Conservation (phyloP, 2,888 invertebrate genomes). For the Mechanitis messenoides region DNA sequence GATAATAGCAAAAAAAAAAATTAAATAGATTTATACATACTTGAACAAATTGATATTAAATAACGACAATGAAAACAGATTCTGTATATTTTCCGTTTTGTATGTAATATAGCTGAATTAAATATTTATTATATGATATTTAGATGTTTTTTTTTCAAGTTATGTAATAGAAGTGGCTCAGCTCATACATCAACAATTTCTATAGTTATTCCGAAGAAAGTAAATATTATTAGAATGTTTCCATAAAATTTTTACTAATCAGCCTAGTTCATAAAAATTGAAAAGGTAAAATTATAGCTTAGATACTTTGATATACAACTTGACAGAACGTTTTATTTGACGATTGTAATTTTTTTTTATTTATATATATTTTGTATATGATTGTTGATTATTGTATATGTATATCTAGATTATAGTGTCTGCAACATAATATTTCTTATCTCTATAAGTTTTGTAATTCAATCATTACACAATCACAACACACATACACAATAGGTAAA, state of each 20-base stretch:
- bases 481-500: too few species aligned
- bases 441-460: too few species aligned
- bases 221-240: slow-evolving; percentile 46
- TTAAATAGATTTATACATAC: neutral
- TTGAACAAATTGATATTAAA: neutral
- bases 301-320: slow-evolving; percentile 17
- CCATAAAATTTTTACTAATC: slow-evolving; percentile 48
- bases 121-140: neutral
- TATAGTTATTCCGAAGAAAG: slow-evolving; percentile 44
- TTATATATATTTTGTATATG: neutral
- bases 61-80: too few species aligned
- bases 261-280: slow-evolving; percentile 48
- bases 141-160: neutral
- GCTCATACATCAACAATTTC: slow-evolving; percentile 29
- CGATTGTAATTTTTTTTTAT: slow-evolving; percentile 13
- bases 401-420: slow-evolving; percentile 4
- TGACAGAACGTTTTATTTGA: slow-evolving; percentile 24
- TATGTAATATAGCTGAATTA: neutral
- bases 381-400: slow-evolving; percentile 18
- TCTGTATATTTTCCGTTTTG: neutral
- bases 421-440: neutral
- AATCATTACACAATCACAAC: too few species aligned
- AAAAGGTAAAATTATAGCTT: slow-evolving; percentile 22
- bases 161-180: neutral
- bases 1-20: neutral